Evolutionary conservation across 2,113 vertebrate species (phyloP).

Genomic region (Puma concolor): DNA sequence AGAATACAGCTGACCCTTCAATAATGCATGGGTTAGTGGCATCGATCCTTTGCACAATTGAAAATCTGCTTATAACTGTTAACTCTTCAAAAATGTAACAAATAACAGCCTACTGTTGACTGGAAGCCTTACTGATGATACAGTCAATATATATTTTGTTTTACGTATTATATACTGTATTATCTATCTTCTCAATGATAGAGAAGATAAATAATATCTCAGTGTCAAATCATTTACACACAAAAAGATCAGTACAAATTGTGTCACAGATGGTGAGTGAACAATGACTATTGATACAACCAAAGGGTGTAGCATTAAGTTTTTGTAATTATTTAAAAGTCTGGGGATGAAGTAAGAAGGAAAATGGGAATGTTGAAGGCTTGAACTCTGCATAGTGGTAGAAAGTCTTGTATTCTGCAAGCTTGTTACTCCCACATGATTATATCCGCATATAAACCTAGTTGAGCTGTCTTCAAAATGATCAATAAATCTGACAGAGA

Average conservation of each 20-base stretch:
- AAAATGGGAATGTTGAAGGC: not conserved
- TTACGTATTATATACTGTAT: not conserved
- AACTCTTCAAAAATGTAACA: not conserved
- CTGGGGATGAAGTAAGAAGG: not conserved
- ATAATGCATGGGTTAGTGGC: not conserved
- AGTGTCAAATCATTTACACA: not conserved
- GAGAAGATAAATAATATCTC: not conserved
- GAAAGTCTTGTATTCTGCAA: not conserved
- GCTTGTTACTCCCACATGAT: not conserved
- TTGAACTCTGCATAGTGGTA: not conserved
- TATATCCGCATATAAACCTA: not conserved
- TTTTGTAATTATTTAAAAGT: not conserved
- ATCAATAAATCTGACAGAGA: conserved; percentile 67
- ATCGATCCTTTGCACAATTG: not conserved
- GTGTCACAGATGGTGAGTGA: not conserved
- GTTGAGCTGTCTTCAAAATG: conserved; percentile 38
- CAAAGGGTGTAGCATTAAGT: not conserved
- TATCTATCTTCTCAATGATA: no score
- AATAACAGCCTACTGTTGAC: not conserved
- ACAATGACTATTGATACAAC: not conserved
- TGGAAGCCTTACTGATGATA: not conserved
- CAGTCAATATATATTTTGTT: not conserved
- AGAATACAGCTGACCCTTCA: not conserved
- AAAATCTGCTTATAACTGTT: not conserved
- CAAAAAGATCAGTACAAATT: not conserved